Base-by-base conservation (phyloP, 2,113 vertebrate species). In the Siniperca chuatsi region DNA sequence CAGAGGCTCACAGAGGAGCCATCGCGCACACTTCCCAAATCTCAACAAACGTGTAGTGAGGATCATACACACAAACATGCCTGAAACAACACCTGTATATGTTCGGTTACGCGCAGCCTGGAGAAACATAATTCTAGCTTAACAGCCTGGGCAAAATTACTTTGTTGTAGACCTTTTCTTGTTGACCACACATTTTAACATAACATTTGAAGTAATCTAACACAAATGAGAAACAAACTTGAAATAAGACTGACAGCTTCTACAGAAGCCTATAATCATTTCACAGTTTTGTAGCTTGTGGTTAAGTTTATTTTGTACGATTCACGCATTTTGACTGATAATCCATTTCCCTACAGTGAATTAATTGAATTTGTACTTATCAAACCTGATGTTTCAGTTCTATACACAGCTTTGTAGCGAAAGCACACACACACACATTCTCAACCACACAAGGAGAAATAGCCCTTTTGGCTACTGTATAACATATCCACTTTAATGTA, bases 271-370 rank as follows among this genome's bases (percentile, higher is more conserved):
- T 74, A 5, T 35, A 68, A 58, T 62, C 11, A 54, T 61, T 33
- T 81, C 40, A 37, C 48, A 37, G 46, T 81, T 78, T 50, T 57
- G 42, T 18, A 55, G 61, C 62, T 75, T 46, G 11, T 48, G 42
- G 23, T 70, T 57, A 64, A 42, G 11, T 78, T 65, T 70, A 48
- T 78, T 57, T 81, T 68, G 16, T 25, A 18, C 8, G 2, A 29
- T 40, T 60, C 42, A 77, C 18, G 65, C 23, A 79, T 74, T 74
- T 54, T 66, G 40, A 71, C 35, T 79, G 52, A 85, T 84, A 82
- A 85, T 66, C 62, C 8, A 35, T 71, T 75, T 75, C 68, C 74
- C 37, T 20, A 6, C 18, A 69, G 65, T 20, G 8, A 75, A 72
- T 1, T 23, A 42, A 79, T 76, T 71, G 44, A 75, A 37, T 54